Evolutionary conservation across 2,113 vertebrate species (phyloP), one percentile per base, ranked within the genome.

Genomic region (Callocephalon fimbriatum): DNA sequence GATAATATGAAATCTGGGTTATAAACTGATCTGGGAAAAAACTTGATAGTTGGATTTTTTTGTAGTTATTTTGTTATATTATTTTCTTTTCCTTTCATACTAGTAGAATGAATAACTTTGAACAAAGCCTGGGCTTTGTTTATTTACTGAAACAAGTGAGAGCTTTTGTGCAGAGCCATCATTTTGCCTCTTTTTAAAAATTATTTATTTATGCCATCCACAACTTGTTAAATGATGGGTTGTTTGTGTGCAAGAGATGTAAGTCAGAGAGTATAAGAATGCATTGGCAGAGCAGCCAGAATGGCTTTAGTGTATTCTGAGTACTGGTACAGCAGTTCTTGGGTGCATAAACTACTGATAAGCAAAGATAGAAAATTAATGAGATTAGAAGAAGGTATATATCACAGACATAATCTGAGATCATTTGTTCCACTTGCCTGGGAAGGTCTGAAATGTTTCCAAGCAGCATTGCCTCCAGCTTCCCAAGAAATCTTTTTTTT

Each of bases 71-170:
- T 79, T 85, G 40, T 81, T 90, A 13, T 6, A 38, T 79, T 51
- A 70, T 73, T 96, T 93, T 90, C 22, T 90, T 88, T 96, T 77
- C 37, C 59, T 94, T 62, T 71, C 38, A 5, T 91, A 35, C 14
- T 45, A 73, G 48, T 77, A 68, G 78, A 86, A 53, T 73, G 4
- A 88, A 35, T 79, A 70, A 79, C 27, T 88, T 82, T 82, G 37
- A 86, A 62, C n/a, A 93, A 76, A 95, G n/a, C 21, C 45, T 45
- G 47, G 54, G 37, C 72, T 93, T 85, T 90, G 35, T 90, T 63
- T 79, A 71, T 93, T 72, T 88, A 26, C 50, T 86, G 38, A 93
- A 94, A 73, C 31, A 68, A 76, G 12, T 45, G 58, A 90, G 86
- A 75, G 22, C 22, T 76, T 94, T 90, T 90, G 45, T 85, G 58